Base-by-base conservation (phyloP, 2,888 invertebrate genomes). In the Metacarcinus magister region DNA sequence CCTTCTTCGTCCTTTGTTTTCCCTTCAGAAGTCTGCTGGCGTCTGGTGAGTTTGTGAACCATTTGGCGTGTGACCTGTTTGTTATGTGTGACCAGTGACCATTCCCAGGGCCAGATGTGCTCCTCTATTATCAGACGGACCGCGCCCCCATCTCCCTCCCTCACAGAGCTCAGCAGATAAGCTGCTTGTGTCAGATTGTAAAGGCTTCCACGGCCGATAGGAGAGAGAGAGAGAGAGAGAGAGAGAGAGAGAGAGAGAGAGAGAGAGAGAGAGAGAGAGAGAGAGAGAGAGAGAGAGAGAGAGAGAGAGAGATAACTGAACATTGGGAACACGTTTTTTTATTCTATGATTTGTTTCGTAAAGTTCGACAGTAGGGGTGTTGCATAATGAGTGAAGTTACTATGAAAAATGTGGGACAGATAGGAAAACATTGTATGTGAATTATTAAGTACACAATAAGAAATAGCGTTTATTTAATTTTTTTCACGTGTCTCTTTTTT, bases 101-200 rank as follows among this genome's bases (percentile, higher is more conserved):
- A 32, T 82, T 32, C 28, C 28, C 28, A 32, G 82, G 3, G 4
- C 82, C 82, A 82, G 82, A 82, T 82, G 82, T 82, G 28, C 82
- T 67, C 32, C 32, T 82, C 82, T 23, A 32, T 32, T 82, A 82
- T 32, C 82, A 32, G 82, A 28, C 82, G 82, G 5, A 13, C 82
- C 82, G 28, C 82, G 0, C 28, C 28, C 82, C 82, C 82, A 10
- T 82, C 32, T 13, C 32, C 82, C 82, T 82, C 32, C 28, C 32
- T 82, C 82, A 82, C 82, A 82, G 82, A 8, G 82, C 32, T 82
- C 82, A 82, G 82, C 10, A 32, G 82, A 32, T 82, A 82, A 82
- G 82, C 82, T 82, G 82, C 32, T 82, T 82, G 82, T 82, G 32
- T 82, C 82, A 82, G 82, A 82, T 82, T 82, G 82, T 82, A 28